Conservation (phyloP, 2,888 invertebrate species). For the Anoncus sp. region DNA sequence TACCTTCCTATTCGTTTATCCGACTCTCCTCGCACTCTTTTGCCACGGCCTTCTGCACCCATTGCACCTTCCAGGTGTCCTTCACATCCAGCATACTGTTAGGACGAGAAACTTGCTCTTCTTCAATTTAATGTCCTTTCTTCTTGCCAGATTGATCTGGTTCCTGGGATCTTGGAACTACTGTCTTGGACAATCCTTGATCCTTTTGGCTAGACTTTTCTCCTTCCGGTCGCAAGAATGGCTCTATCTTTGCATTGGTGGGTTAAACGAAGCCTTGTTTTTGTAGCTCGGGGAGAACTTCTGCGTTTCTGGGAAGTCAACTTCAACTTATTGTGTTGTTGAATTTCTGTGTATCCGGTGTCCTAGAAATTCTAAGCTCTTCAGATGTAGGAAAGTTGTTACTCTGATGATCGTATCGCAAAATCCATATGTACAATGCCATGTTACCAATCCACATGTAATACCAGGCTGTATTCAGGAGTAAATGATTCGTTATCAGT, state of each 20-base stretch:
- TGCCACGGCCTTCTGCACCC: conserved; percentile 18
- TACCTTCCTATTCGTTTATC: conserved; percentile 15
- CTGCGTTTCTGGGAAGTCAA: background rate
- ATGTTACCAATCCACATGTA: no score
- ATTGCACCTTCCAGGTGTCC: conserved; percentile 17
- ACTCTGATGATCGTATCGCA: no score
- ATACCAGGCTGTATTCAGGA: no score
- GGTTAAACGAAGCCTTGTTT: background rate
- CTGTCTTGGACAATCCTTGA: background rate
- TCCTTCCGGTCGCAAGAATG: conserved; percentile 25
- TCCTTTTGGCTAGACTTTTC: background rate
- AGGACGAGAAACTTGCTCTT: conserved; percentile 13
- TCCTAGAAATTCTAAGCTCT: no score
- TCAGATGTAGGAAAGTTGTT: no score
- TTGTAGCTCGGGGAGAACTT: background rate
- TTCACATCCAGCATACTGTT: conserved; percentile 3
- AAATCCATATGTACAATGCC: no score
- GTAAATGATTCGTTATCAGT: no score
- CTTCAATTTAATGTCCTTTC: conserved; percentile 43
- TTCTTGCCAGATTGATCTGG: conserved; percentile 14
- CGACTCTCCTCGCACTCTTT: conserved; percentile 33
- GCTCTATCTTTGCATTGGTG: conserved; percentile 10
- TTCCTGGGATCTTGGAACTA: conserved; percentile 22
- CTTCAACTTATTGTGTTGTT: no score
- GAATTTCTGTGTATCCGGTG: background rate